Base-by-base conservation (phyloP, 2,888 invertebrate species). In the Caradrina kadenii region DNA sequence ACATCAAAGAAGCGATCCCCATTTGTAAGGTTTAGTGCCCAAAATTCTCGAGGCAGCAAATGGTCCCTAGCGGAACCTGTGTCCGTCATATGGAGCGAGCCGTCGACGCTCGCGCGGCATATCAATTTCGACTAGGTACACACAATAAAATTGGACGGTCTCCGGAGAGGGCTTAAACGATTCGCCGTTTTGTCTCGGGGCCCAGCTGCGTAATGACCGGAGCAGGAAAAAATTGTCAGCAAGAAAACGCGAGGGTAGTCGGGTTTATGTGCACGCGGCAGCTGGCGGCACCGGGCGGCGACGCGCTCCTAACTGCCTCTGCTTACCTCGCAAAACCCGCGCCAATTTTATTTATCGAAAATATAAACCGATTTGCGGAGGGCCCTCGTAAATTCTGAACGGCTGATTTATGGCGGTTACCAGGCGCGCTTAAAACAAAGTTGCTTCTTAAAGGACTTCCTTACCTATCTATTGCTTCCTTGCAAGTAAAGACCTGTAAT, bases 311-410 rank as follows among this genome's bases (percentile, higher is more conserved):
- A 95, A 95, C 95, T 92, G 94, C 93, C 94, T 91, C 93, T 94
- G 96, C 96, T 95, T 95, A 95, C 95, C 94, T 95, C 92, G 95
- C 96, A 94, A 95, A 96, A 95, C 94, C 94, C 93, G 94, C 93
- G 95, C 95, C 95, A 95, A 95, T 95, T 96, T 95, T 96, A 96
- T 96, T 96, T 96, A 96, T 96, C 96, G 96, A 95, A 95, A 95
- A 95, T 96, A 95, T 96, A 96, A 96, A 95, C 94, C 95, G 95
- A 95, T 96, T 95, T 95, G 93, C 95, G 91, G 93, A 94, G 93
- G 93, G 89, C 93, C 93, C 89, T 94, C 95, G 95, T 95, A 95
- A 95, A 95, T 91, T 93, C 92, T 88, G 91, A 91, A 94, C 91
- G 91, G 91, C 90, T 94, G 95, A 95, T 95, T 95, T 95, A 95